These are phyloP conservation scores for Accipiter cooperii DNA, from an alignment of 2,113 vertebrate species.

Conservation along the genomic window DNA sequence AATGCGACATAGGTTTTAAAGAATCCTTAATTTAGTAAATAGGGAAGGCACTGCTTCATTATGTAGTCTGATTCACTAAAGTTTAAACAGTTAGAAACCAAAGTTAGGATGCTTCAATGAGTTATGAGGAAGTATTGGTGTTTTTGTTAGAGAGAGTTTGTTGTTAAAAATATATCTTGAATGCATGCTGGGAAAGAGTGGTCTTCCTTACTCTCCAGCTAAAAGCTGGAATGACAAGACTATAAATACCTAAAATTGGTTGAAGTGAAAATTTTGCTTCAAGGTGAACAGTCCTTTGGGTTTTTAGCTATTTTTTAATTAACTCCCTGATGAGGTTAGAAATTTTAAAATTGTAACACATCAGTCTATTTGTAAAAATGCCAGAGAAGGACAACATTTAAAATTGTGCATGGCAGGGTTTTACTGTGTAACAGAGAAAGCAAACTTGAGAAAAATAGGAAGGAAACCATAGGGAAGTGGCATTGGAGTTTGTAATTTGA, in stretches of 20 bases:
- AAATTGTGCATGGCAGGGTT: neutral
- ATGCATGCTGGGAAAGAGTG: neutral
- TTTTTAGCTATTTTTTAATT: neutral
- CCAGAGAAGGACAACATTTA: neutral
- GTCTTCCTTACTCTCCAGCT: neutral
- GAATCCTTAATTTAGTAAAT: neutral
- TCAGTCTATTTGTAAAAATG: neutral
- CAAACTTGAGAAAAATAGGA: neutral
- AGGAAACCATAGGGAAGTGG: neutral
- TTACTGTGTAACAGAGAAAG: neutral
- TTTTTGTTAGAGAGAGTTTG: neutral
- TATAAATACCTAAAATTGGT: neutral
- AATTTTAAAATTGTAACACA: neutral
- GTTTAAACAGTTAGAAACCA: neutral
- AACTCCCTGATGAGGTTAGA: neutral
- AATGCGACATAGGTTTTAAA: neutral
- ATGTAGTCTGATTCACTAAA: neutral
- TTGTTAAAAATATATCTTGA: neutral
- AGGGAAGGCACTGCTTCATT: neutral
- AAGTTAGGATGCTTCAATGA: neutral
- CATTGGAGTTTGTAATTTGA: neutral
- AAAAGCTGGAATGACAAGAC: neutral
- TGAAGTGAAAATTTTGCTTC: neutral
- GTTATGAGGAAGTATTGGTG: neutral
- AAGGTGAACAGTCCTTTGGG: neutral